A percentile compares a stretch with the other conserved stretches of the same genome.
phyloP scores from a whole-genome alignment of 2,888 invertebrate species.

The Xestia sexstrigata region DNA sequence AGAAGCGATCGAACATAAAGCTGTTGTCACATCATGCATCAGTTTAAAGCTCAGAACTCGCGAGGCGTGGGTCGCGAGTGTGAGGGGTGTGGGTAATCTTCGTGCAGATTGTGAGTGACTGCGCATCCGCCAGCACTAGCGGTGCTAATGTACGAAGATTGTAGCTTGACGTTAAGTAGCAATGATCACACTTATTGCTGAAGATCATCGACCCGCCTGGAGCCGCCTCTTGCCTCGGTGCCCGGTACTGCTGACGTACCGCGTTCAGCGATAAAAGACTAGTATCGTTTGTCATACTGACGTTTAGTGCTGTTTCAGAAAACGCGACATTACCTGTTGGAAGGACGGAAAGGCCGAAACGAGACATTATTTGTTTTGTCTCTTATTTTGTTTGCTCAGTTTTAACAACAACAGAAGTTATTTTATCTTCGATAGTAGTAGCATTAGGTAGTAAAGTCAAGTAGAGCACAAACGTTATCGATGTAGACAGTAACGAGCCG shows the following conservation, averaged over 20 bases:
- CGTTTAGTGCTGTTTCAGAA: background rate
- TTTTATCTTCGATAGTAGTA: background rate
- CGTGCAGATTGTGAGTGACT: conserved; percentile 5
- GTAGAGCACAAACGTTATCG: background rate
- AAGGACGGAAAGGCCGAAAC: background rate
- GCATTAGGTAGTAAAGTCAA: background rate
- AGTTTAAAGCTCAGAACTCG: background rate
- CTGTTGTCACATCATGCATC: conserved; percentile 25
- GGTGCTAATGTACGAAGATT: background rate
- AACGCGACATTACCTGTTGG: background rate
- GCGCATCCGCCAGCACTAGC: conserved; percentile 7
- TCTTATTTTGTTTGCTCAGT: background rate
- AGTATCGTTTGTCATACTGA: background rate
- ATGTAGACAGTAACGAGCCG: too few relatives aligned
- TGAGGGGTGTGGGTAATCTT: conserved; percentile 10
- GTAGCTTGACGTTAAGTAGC: background rate
- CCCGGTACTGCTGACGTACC: background rate
- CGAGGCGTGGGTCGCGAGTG: background rate
- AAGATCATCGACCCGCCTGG: too few relatives aligned
- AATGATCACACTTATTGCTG: conserved; percentile 4
- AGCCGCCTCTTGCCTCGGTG: background rate
- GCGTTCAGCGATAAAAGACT: background rate
- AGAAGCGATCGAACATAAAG: background rate
- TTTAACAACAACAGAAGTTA: background rate
- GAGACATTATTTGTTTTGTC: background rate